A percentile compares a stretch with the other conserved stretches of the same genome.
phyloP scores from a whole-genome alignment of 2,113 vertebrate genomes.

The Epinephelus lanceolatus region DNA sequence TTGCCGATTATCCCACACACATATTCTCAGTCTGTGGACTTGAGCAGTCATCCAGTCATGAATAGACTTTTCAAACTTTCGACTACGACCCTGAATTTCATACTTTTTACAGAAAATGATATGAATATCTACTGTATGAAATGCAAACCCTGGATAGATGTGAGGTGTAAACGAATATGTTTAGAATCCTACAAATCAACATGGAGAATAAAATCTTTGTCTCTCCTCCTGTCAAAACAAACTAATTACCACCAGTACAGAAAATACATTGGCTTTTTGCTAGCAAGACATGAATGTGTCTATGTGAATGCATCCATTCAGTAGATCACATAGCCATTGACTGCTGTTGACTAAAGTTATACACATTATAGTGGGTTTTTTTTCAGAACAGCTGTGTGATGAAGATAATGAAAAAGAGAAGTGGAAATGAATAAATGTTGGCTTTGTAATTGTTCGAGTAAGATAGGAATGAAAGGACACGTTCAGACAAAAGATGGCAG shows the following conservation, averaged over 20 bases:
- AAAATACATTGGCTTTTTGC: background rate
- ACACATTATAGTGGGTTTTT: background rate
- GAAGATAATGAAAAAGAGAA: background rate
- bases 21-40: background rate
- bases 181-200: background rate
- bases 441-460: background rate
- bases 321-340: too few relatives aligned
- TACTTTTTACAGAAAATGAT: background rate
- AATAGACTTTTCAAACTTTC: background rate
- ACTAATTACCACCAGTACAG: background rate
- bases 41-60: background rate
- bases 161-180: background rate
- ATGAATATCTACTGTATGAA: background rate
- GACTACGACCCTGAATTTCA: background rate
- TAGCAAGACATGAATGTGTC: background rate
- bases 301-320: background rate
- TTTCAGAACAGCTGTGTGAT: background rate
- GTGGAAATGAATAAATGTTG: background rate
- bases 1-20: background rate
- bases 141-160: background rate
- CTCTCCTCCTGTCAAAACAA: background rate
- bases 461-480: background rate
- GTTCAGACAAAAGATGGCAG: conserved; percentile 5
- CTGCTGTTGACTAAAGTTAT: background rate
- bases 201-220: background rate